Percentiles rank a stretch among this genome's conserved stretches.
phyloP scores from a whole-genome alignment of 2,888 invertebrate species.

The Abscondita cerata region DNA sequence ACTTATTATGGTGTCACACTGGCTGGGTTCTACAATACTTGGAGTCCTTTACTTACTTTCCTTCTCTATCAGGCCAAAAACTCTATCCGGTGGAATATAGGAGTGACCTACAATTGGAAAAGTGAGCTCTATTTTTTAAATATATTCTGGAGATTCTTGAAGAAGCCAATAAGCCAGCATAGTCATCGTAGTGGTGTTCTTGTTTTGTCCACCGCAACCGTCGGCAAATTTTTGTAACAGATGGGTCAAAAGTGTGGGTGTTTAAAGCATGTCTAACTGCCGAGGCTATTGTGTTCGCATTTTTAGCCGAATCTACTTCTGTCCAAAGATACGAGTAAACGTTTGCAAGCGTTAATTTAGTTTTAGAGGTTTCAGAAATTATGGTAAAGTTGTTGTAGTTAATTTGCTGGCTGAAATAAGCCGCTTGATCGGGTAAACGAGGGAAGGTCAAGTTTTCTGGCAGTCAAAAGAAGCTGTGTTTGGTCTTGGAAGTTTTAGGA shows the following conservation, averaged over 20 bases:
- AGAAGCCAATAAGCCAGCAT: not conserved
- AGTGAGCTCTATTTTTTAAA: not conserved
- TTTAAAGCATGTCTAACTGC: constrained; percentile 10
- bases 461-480: constrained; percentile 20
- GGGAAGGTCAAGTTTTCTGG: constrained; percentile 26
- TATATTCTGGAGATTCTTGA: not conserved
- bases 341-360: constrained; percentile 13
- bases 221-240: not conserved
- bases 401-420: constrained; percentile 22
- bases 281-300: constrained; percentile 21
- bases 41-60: not conserved
- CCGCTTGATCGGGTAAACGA: constrained; percentile 21
- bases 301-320: constrained; percentile 7
- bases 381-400: constrained; percentile 22
- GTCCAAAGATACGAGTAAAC: constrained; percentile 10
- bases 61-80: not conserved
- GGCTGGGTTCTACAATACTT: not conserved
- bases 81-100: not conserved
- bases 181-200: too few relatives aligned
- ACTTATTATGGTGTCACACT: not conserved
- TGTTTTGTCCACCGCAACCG: too few relatives aligned
- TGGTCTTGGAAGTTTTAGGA: not conserved
- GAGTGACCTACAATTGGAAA: constrained; percentile 3
- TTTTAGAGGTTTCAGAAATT: constrained; percentile 9
- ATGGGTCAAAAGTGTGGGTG: constrained; percentile 4